These are phyloP conservation scores for Temnothorax ravouxi DNA, from an alignment of 2,888 invertebrate genomes.

Conservation along the genomic window DNA sequence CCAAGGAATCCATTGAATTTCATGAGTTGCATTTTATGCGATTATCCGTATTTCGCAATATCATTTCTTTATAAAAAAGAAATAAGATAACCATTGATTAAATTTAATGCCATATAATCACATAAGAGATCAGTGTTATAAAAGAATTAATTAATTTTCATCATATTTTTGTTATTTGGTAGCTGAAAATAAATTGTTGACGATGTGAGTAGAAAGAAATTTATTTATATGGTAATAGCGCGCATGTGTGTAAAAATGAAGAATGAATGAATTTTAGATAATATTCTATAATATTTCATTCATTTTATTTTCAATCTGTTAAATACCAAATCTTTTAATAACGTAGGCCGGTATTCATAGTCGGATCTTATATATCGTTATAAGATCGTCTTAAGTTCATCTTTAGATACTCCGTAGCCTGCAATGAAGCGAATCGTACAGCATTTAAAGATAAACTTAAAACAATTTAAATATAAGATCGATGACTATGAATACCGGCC, in stretches of 20 bases:
- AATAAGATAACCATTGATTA: background rate
- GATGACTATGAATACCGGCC: too few species aligned
- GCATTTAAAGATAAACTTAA: too few species aligned
- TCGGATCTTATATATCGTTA: too few species aligned
- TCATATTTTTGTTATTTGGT: background rate
- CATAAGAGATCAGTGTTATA: background rate
- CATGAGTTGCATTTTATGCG: conserved; percentile 47
- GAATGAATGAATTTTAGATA: background rate
- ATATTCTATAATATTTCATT: background rate
- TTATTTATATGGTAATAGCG: background rate
- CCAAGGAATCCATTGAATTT: conserved; percentile 60
- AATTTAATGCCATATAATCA: background rate
- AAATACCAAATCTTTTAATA: background rate
- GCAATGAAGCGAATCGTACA: too few species aligned
- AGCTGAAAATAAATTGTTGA: background rate
- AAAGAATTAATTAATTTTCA: background rate
- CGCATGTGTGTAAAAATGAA: background rate
- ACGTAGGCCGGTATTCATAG: too few species aligned
- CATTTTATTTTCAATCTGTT: background rate
- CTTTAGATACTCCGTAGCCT: too few species aligned
- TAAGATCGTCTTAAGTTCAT: too few species aligned
- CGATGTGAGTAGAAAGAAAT: background rate
- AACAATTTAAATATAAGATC: too few species aligned
- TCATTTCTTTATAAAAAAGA: background rate
- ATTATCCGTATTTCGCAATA: conserved; percentile 25